Evolutionary conservation across 2,797 vertebrate species (phyloP).

Genomic region (Bucorvus abyssinicus): DNA sequence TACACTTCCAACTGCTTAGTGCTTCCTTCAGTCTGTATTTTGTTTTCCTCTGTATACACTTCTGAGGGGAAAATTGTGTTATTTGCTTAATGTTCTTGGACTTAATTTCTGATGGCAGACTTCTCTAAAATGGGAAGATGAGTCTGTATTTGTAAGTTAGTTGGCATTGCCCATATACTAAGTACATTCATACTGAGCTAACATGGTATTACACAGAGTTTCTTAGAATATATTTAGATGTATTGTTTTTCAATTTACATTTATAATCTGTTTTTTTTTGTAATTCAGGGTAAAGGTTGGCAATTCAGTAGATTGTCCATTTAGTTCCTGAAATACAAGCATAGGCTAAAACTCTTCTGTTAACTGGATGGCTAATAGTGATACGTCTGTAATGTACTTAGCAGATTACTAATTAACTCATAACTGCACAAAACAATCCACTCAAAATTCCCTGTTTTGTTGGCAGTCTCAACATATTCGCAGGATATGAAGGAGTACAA

Average conservation of each 20-base stretch:
- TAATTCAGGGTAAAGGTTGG: background rate
- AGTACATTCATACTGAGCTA: background rate
- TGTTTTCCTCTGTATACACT: background rate
- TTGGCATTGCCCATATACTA: background rate
- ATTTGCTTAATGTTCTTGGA: background rate
- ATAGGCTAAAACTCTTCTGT: background rate
- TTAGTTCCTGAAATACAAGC: background rate
- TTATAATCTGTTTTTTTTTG: background rate
- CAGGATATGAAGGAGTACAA: background rate
- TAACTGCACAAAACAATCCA: background rate
- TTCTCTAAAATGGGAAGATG: background rate
- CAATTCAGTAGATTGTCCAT: background rate
- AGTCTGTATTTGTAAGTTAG: background rate
- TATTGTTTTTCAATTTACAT: background rate
- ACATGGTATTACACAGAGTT: background rate
- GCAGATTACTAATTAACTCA: background rate
- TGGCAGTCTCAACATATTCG: background rate
- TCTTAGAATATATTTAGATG: background rate
- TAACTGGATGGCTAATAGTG: background rate
- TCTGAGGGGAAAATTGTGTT: background rate
- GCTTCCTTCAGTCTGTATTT: background rate
- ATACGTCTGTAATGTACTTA: background rate
- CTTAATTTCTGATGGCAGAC: background rate
- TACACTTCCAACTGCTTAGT: accelerated
- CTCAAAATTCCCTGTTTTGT: background rate